Evolutionary conservation across 2,888 invertebrate species (phyloP).

Genomic region (Callyntrura guangdongensis): DNA sequence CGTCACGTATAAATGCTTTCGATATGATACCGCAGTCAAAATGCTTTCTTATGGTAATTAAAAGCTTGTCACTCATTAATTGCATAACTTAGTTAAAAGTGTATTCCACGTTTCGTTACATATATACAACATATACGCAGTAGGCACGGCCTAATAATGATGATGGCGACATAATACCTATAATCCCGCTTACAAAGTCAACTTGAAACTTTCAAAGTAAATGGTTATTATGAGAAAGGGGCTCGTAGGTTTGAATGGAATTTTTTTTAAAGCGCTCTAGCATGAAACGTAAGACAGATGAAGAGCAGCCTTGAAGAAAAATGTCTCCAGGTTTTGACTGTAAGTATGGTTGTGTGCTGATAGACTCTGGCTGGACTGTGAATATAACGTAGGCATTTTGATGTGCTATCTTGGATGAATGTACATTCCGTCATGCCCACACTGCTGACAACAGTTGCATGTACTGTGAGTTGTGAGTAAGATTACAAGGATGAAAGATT

Average conservation of each 20-base stretch:
- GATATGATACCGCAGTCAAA: background rate
- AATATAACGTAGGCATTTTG: background rate
- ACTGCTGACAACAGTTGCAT: background rate
- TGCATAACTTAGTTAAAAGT: background rate
- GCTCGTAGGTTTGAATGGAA: constrained; percentile 68
- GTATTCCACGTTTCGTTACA: background rate
- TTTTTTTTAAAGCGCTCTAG: constrained; percentile 32
- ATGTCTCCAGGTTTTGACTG: constrained; percentile 56
- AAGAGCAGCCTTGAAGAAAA: constrained; percentile 39
- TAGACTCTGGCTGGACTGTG: background rate
- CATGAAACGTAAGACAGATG: background rate
- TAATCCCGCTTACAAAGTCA: background rate
- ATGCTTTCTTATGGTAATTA: constrained; percentile 66
- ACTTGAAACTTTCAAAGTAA: constrained; percentile 40
- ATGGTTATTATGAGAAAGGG: constrained; percentile 38
- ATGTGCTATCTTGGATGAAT: background rate
- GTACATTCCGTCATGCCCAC: constrained; percentile 43
- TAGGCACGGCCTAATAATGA: constrained; percentile 1
- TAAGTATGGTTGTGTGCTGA: background rate
- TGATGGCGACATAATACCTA: constrained; percentile 6
- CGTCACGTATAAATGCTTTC: background rate
- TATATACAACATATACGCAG: background rate
- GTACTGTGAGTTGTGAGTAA: background rate
- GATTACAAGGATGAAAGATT: constrained; percentile 6
- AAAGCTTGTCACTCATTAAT: constrained; percentile 53